These are phyloP conservation scores for Aromia moschata DNA, from an alignment of 2,888 invertebrate genomes.

Conservation along the genomic window DNA sequence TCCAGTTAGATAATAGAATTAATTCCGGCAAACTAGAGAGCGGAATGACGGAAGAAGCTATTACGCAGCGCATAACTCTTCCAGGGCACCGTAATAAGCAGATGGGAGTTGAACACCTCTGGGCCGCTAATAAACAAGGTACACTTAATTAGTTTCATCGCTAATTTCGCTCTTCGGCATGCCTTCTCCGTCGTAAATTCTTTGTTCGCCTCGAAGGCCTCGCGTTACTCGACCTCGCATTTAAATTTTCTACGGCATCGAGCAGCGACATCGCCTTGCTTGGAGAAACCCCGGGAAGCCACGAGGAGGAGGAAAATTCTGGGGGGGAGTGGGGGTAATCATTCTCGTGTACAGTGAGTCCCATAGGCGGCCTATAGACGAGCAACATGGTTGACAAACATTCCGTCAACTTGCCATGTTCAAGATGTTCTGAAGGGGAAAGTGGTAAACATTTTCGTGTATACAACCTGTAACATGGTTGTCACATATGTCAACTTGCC, in stretches of 20 bases:
- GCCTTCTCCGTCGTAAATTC: constrained; percentile 20
- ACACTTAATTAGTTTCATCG: constrained; percentile 38
- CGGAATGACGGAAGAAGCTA: constrained; percentile 39
- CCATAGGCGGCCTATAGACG: too few relatives aligned
- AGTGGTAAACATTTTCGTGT: too few relatives aligned
- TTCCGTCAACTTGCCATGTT: too few relatives aligned
- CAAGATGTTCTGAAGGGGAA: too few relatives aligned
- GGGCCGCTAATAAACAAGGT: constrained; percentile 48
- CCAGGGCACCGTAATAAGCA: constrained; percentile 37
- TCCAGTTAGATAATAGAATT: constrained; percentile 40
- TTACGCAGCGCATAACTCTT: constrained; percentile 39
- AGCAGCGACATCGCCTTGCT: constrained; percentile 11
- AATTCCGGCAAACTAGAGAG: constrained; percentile 38
- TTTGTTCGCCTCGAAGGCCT: constrained; percentile 15
- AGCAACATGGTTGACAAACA: too few relatives aligned
- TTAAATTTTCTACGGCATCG: constrained; percentile 14
- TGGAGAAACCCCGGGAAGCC: constrained; percentile 10
- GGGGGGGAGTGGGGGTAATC: too few relatives aligned
- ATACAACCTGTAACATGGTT: too few relatives aligned
- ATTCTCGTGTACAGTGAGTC: too few relatives aligned
- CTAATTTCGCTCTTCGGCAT: constrained; percentile 24
- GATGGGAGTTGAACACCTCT: constrained; percentile 41
- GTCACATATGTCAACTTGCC: too few relatives aligned
- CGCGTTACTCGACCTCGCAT: constrained; percentile 1
- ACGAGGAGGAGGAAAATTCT: too few relatives aligned